These are phyloP conservation scores for Pteronotus mesoamericanus DNA, from an alignment of 2,797 vertebrate genomes.

Conservation along the genomic window DNA sequence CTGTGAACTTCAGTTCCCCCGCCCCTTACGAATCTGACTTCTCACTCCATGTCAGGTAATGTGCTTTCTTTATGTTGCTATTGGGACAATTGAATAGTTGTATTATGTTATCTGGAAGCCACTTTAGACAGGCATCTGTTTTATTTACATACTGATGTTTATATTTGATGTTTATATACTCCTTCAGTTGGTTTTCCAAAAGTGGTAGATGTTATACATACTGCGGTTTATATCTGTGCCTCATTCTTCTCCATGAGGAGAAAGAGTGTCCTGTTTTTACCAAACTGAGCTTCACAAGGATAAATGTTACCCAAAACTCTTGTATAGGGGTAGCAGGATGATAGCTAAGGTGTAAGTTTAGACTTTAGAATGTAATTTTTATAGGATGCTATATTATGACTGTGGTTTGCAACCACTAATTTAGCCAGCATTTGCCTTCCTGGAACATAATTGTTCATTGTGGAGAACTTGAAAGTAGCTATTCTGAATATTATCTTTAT, in stretches of 20 bases:
- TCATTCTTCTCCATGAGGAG: neutral
- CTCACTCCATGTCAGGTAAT: neutral
- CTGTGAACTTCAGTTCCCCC: neutral
- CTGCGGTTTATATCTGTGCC: neutral
- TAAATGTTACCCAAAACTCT: neutral
- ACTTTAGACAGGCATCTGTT: neutral
- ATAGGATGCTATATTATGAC: neutral
- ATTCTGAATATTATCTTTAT: neutral
- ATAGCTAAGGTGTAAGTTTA: neutral
- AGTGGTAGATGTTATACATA: neutral
- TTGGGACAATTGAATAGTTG: neutral
- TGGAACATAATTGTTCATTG: slow-evolving; percentile 15
- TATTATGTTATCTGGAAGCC: neutral
- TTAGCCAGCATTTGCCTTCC: neutral
- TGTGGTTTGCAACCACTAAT: neutral
- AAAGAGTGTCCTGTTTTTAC: neutral
- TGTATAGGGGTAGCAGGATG: neutral
- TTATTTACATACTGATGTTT: neutral
- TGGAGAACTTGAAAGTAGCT: slow-evolving; percentile 2
- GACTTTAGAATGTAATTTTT: neutral
- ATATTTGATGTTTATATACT: neutral
- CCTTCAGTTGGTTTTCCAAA: neutral
- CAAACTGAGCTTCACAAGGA: neutral
- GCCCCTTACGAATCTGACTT: neutral
- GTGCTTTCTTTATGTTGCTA: neutral